Conservation (phyloP, 2,797 vertebrate species). For the Enteromius afrohamiltoni region DNA sequence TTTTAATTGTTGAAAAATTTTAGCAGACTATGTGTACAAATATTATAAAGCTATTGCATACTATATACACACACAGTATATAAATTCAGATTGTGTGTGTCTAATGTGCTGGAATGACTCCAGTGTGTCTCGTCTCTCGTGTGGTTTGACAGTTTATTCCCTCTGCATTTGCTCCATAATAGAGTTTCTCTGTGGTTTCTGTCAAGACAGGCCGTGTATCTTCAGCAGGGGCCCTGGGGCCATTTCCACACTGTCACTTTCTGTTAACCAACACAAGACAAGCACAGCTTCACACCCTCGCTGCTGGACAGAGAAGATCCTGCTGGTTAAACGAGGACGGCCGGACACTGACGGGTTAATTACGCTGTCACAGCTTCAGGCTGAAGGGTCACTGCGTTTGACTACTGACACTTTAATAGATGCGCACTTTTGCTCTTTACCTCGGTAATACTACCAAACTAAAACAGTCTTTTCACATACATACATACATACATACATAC, state of each 20-base stretch:
- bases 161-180: not conserved
- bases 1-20: too few species aligned
- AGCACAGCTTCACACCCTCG: conserved; percentile 36
- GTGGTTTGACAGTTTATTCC: conserved; percentile 1
- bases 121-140: not conserved
- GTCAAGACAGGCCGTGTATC: not conserved
- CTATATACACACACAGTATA: not conserved
- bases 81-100: not conserved
- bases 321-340: conserved; percentile 1
- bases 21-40: too few species aligned
- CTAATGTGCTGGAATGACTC: not conserved
- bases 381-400: not conserved
- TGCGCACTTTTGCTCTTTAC: not conserved
- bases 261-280: conserved; percentile 33
- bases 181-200: not conserved
- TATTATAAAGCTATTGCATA: too few species aligned
- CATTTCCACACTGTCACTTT: conserved; percentile 25
- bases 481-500: too few species aligned
- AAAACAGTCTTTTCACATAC: conserved; percentile 1
- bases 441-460: not conserved
- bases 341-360: conserved; percentile 15
- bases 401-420: not conserved
- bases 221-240: not conserved
- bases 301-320: conserved; percentile 2
- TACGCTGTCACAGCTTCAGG: not conserved